Percentiles rank a stretch among this genome's conserved stretches.
Evolutionary conservation across 1,140 invertebrate species (phyloP).

Genomic region (Brachionus sp.): DNA sequence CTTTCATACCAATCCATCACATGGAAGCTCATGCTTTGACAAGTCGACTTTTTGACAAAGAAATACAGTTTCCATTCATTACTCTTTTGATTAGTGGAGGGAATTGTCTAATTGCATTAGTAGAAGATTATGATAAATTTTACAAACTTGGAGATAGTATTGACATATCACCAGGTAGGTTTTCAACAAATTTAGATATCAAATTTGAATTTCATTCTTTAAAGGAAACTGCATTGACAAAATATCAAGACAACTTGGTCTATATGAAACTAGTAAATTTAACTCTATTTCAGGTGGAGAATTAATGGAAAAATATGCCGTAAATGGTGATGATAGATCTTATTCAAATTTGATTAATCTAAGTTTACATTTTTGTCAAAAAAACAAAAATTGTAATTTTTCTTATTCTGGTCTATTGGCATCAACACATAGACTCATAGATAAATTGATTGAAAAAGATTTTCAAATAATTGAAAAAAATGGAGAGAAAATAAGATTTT

Average conservation of each 20-base stretch:
- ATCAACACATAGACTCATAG: conserved; percentile 61
- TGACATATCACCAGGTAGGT: conserved; percentile 80
- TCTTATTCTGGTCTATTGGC: conserved; percentile 75
- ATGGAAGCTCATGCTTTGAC: conserved; percentile 92
- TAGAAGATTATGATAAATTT: conserved; percentile 72
- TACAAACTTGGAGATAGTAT: conserved; percentile 71
- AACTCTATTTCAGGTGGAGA: conserved; percentile 72
- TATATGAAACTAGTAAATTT: conserved; percentile 74
- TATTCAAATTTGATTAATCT: conserved; percentile 63
- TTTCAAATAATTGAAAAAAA: neutral
- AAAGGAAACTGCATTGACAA: conserved; percentile 53
- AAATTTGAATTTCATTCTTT: neutral
- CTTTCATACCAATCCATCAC: conserved; percentile 91
- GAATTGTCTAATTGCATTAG: conserved; percentile 78
- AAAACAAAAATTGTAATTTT: conserved; percentile 70
- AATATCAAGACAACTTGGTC: conserved; percentile 76
- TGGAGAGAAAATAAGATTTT: neutral
- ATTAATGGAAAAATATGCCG: conserved; percentile 77
- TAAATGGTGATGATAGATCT: conserved; percentile 68
- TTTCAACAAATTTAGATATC: neutral
- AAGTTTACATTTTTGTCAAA: conserved; percentile 34
- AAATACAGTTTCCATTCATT: conserved; percentile 81
- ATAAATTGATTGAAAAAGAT: conserved; percentile 47
- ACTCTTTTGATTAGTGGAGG: conserved; percentile 80
- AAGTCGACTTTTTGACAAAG: conserved; percentile 50